phyloP scores from a whole-genome alignment of 2,797 vertebrate species.

The Dromococcyx pavoninus region DNA sequence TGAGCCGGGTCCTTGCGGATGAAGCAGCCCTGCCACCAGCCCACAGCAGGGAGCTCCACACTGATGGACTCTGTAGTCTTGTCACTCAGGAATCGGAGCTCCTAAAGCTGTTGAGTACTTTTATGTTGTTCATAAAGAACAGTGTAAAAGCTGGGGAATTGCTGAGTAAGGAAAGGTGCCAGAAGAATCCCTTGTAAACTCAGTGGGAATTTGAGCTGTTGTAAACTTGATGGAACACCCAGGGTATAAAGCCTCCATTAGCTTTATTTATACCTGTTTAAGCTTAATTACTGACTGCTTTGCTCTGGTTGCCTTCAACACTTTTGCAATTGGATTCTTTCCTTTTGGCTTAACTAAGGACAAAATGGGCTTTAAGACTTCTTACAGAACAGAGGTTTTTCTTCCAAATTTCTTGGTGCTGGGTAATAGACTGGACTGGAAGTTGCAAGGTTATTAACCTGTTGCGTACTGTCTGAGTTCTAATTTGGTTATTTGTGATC shows the following conservation, averaged over 20 bases:
- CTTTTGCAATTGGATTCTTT: not conserved
- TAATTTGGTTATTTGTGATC: not conserved
- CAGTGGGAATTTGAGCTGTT: not conserved
- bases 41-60: rapidly evolving
- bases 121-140: not conserved
- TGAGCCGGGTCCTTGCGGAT: rapidly evolving
- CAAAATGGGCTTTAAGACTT: not conserved
- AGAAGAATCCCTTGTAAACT: not conserved
- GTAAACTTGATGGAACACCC: not conserved
- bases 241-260: not conserved
- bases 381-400: not conserved
- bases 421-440: not conserved
- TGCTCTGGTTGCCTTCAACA: not conserved
- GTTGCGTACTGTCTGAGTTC: not conserved
- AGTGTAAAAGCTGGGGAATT: not conserved
- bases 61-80: not conserved
- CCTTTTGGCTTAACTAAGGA: not conserved
- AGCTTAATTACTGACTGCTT: not conserved
- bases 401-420: not conserved
- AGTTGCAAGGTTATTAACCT: not conserved
- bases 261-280: not conserved
- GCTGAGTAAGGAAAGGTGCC: not conserved
- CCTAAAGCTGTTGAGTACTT: not conserved
- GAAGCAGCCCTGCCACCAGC: not conserved
- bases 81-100: not conserved